phyloP scores from a whole-genome alignment of 2,888 invertebrate genomes.

The Electrophaes corylata region DNA sequence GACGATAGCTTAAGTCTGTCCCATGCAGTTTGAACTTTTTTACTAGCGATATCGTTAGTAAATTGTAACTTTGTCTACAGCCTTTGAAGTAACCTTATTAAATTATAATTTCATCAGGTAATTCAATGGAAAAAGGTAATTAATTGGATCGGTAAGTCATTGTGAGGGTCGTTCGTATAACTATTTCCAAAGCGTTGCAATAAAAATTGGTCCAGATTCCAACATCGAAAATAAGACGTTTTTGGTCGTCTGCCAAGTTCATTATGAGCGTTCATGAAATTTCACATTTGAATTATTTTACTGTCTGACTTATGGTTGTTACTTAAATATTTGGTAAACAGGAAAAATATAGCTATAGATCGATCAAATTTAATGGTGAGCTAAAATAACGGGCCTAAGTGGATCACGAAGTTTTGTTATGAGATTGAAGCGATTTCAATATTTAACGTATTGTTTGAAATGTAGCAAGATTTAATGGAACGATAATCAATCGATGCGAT shows the following conservation, averaged over 20 bases:
- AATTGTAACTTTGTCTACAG: too few species aligned
- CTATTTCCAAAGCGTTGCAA: conserved; percentile 80
- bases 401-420: conserved; percentile 66
- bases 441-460: conserved; percentile 54
- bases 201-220: conserved; percentile 85
- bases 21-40: too few species aligned
- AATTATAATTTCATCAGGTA: conserved; percentile 24
- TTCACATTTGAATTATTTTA: conserved; percentile 85
- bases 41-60: too few species aligned
- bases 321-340: conserved; percentile 85
- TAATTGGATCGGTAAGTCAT: conserved; percentile 60
- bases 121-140: conserved; percentile 39
- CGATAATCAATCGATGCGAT: conserved; percentile 38
- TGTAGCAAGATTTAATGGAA: conserved; percentile 50
- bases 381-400: conserved; percentile 77
- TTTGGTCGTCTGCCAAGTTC: conserved; percentile 84
- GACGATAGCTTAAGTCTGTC: too few species aligned
- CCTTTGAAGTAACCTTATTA: too few species aligned
- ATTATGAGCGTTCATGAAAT: conserved; percentile 85
- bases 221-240: conserved; percentile 84
- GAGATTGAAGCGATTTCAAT: conserved; percentile 49
- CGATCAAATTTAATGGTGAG: conserved; percentile 81
- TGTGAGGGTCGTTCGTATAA: conserved; percentile 68
- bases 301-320: conserved; percentile 84
- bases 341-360: conserved; percentile 82